Percentiles rank a stretch among this genome's conserved stretches.
Conservation (phyloP, 2,113 vertebrate genomes). For the Labeo catla region DNA sequence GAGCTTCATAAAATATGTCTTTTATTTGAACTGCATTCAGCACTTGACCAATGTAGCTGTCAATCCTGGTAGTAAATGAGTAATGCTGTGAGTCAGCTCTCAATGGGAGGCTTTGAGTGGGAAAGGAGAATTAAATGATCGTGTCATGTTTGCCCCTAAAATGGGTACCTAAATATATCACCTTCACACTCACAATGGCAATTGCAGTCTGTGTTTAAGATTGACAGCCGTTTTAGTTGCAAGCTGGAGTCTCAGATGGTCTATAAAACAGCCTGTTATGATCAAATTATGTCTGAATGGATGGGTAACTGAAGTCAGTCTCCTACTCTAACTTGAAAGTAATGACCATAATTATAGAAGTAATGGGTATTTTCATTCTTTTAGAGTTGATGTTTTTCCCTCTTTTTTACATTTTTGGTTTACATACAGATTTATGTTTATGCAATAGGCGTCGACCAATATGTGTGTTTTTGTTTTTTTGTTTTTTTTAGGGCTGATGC, state of each 20-base stretch:
- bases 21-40: background rate
- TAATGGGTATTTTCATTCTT: background rate
- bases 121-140: background rate
- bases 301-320: background rate
- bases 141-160: background rate
- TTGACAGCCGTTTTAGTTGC: background rate
- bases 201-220: background rate
- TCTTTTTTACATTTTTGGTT: too few species aligned
- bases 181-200: background rate
- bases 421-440: too few species aligned
- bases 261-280: background rate
- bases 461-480: too few species aligned
- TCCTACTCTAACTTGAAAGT: background rate
- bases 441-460: too few species aligned
- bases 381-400: too few species aligned
- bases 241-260: background rate
- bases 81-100: background rate
- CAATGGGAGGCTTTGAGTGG: background rate
- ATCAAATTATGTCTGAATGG: constrained; percentile 2
- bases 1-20: constrained; percentile 5
- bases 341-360: background rate
- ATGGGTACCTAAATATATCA: constrained; percentile 3
- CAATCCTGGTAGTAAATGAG: background rate
- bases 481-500: too few species aligned
- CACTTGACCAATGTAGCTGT: constrained; percentile 7